These are phyloP conservation scores for Cistogaster globosa DNA, from an alignment of 2,888 invertebrate species.

Conservation along the genomic window DNA sequence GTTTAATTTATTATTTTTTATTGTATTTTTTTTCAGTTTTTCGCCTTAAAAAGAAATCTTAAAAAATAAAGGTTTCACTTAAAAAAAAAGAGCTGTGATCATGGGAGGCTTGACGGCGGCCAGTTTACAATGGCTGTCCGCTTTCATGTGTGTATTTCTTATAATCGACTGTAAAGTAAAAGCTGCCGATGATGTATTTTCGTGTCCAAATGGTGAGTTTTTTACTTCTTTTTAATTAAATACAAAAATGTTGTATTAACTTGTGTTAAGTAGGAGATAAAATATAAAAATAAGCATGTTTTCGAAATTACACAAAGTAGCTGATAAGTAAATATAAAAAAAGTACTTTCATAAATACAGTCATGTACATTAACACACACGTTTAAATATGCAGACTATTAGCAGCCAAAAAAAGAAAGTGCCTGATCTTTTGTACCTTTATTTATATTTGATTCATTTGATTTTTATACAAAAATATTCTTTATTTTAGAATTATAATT, in stretches of 20 bases:
- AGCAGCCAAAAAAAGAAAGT: not conserved
- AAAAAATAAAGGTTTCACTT: constrained; percentile 47
- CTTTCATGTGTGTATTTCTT: constrained; percentile 77
- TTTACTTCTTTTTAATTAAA: constrained; percentile 7
- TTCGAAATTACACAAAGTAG: constrained; percentile 25
- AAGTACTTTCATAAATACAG: constrained; percentile 45
- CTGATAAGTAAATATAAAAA: not conserved
- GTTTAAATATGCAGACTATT: not conserved
- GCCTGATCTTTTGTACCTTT: too few relatives aligned
- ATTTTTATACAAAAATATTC: too few relatives aligned
- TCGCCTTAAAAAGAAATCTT: constrained; percentile 62
- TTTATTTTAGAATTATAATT: too few relatives aligned
- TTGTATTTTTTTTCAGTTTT: constrained; percentile 49
- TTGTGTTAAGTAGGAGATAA: constrained; percentile 8
- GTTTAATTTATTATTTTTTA: constrained; percentile 11
- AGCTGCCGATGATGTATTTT: constrained; percentile 81
- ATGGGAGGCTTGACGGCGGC: constrained; percentile 83
- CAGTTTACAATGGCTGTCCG: constrained; percentile 83
- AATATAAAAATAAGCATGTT: not conserved
- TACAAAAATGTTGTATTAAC: constrained; percentile 34
- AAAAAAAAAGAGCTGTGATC: constrained; percentile 68
- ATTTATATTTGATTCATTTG: too few relatives aligned
- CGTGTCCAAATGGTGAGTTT: constrained; percentile 83
- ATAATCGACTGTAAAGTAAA: constrained; percentile 71
- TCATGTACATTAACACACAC: constrained; percentile 20